Base-by-base conservation (phyloP, 2,888 invertebrate genomes). In the Notocelia uddmanniana region DNA sequence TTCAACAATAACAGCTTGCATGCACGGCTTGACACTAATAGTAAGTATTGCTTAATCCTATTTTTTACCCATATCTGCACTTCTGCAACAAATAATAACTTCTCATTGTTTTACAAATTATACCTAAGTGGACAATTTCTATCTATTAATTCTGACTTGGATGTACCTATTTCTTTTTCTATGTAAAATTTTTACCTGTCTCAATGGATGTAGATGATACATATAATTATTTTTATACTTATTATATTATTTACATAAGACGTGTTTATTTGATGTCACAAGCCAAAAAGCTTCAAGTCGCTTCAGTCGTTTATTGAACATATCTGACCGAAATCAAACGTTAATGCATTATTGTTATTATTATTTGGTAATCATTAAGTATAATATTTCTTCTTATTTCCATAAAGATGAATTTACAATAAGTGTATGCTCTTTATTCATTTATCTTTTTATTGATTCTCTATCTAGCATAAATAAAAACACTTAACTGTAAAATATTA, bases 271-370 rank as follows among this genome's bases (percentile, higher is more conserved):
- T 69, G 64, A 58, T 59, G 58, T 70, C 58, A 52, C 52, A 83
- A 83, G 82, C 82, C 82, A 82, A 82, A 81, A 82, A 82, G 82
- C 82, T 83, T 82, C 77, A 81, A 79, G 78, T 77, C 76, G 80
- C 82, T 76, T 78, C 78, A 67, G 73, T 78, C 66, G 66, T 71
- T 71, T 66, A 59, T 70, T 67, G 58, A 63, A 73, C 55, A 68
- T 68, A 59, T 54, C 55, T 64, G 54, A 71, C 66, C 18, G 15
- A 60, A 71, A 71, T 59, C 3, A 57, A 67, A 31, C 19, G 34
- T 50, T 41, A 52, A 66, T 52, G 63, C 63, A 37, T 69, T 64
- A 57, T 50, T 31, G 45, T 11, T 50, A 45, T 70, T 64, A 60
- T 62, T 57, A 55, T 63, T 63, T 31, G 37, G n/a, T n/a, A n/a